phyloP scores from a whole-genome alignment of 2,113 vertebrate genomes.

The Dicerorhinus sumatrensis region DNA sequence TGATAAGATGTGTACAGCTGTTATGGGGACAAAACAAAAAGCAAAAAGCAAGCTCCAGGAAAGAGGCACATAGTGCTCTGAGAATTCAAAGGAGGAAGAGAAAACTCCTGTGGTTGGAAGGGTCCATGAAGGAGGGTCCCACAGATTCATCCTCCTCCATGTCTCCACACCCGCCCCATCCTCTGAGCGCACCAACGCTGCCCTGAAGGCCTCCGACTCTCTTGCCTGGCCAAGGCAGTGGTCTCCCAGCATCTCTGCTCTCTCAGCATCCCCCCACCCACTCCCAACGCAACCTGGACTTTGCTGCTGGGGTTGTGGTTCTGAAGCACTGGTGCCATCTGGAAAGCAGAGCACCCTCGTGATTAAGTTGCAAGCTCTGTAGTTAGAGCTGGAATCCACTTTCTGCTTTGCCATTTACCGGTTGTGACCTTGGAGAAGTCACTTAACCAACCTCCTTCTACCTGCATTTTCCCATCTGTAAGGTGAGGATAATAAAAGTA shows the following conservation, averaged over 20 bases:
- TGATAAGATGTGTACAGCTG: background rate
- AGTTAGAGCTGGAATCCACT: background rate
- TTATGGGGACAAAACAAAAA: too few relatives aligned
- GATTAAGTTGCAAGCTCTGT: background rate
- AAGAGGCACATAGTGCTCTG: background rate
- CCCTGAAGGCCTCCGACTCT: too few relatives aligned
- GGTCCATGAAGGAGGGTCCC: background rate
- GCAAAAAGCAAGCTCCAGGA: background rate
- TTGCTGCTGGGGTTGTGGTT: fast-evolving
- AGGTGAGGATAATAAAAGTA: background rate
- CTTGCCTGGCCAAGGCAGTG: background rate
- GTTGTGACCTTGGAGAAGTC: background rate
- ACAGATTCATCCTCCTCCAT: fast-evolving
- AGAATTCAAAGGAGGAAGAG: background rate
- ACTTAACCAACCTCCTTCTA: background rate
- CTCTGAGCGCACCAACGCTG: background rate
- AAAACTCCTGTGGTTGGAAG: background rate
- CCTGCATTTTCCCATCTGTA: background rate
- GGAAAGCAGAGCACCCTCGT: background rate
- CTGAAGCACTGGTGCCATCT: background rate
- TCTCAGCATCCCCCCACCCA: background rate
- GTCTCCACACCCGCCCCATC: fast-evolving
- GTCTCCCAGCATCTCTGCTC: background rate
- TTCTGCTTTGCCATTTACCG: background rate
- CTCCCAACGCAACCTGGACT: background rate